A percentile compares a stretch with the other conserved stretches of the same genome.
phyloP scores from a whole-genome alignment of 2,113 vertebrate genomes.

The Ellobius talpinus region DNA sequence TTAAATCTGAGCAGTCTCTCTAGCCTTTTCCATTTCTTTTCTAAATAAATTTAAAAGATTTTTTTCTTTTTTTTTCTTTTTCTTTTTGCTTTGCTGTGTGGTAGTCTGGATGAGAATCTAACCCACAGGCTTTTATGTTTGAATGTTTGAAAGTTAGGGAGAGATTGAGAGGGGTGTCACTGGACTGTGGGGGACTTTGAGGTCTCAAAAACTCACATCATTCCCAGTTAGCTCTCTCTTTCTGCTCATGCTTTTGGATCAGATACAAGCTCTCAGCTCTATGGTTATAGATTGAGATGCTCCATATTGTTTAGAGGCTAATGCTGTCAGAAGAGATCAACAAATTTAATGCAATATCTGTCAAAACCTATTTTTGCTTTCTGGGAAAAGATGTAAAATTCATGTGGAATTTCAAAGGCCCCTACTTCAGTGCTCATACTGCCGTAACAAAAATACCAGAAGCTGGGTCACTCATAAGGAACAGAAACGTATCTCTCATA shows the following conservation, averaged over 20 bases:
- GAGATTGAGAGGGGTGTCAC: not conserved
- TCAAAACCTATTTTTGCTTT: not conserved
- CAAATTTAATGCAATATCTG: not conserved
- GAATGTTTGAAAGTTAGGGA: not conserved
- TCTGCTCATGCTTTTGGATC: not conserved
- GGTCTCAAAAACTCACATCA: not conserved
- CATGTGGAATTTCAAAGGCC: not conserved
- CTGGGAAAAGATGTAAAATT: not conserved
- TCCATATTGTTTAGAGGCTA: not conserved
- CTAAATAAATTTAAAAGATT: not conserved
- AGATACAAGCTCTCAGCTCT: not conserved
- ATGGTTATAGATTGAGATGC: not conserved
- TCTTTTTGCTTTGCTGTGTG: not conserved
- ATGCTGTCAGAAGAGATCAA: not conserved
- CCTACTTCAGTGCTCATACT: not conserved
- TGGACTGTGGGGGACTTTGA: not conserved
- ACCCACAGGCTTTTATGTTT: not conserved
- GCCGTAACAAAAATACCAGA: not conserved
- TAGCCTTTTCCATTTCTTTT: not conserved
- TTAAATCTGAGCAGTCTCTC: not conserved
- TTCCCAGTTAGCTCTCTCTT: not conserved
- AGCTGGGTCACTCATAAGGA: not conserved
- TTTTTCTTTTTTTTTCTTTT: too few relatives aligned
- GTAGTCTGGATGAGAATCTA: not conserved
- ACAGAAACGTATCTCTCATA: not conserved